phyloP scores from a whole-genome alignment of 2,113 vertebrate genomes.

The Mobula birostris region DNA sequence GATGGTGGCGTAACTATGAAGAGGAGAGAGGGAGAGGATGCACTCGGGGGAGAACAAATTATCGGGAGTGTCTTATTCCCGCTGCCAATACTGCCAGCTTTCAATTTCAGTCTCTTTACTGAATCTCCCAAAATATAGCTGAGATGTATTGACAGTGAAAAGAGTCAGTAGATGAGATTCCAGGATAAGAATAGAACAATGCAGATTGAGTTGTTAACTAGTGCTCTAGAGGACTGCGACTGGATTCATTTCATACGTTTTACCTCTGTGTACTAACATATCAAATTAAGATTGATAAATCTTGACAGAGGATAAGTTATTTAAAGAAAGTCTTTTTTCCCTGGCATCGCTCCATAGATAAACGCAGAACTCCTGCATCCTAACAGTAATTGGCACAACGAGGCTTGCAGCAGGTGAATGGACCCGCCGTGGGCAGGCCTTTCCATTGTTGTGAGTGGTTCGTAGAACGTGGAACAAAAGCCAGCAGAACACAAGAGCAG shows the following conservation, averaged over 20 bases:
- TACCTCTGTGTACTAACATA: background rate
- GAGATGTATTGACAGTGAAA: background rate
- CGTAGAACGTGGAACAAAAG: too few relatives aligned
- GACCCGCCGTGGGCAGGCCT: too few relatives aligned
- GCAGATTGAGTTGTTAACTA: background rate
- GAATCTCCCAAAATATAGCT: background rate
- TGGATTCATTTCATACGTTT: background rate
- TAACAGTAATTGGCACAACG: too few relatives aligned
- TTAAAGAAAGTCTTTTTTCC: background rate
- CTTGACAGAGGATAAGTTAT: background rate
- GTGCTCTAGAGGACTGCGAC: background rate
- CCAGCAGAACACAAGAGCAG: too few relatives aligned
- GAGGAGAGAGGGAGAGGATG: background rate
- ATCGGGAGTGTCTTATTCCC: background rate
- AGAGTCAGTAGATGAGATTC: background rate
- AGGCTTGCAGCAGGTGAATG: background rate
- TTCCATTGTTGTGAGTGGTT: too few relatives aligned
- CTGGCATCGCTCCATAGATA: background rate
- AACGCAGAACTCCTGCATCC: background rate
- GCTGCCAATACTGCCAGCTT: background rate
- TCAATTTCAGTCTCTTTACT: background rate
- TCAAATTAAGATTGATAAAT: background rate
- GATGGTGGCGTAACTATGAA: background rate
- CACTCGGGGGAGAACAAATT: too few relatives aligned
- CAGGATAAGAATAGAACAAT: background rate